phyloP scores from a whole-genome alignment of 2,888 invertebrate genomes.

The Eupsilia transversa region DNA sequence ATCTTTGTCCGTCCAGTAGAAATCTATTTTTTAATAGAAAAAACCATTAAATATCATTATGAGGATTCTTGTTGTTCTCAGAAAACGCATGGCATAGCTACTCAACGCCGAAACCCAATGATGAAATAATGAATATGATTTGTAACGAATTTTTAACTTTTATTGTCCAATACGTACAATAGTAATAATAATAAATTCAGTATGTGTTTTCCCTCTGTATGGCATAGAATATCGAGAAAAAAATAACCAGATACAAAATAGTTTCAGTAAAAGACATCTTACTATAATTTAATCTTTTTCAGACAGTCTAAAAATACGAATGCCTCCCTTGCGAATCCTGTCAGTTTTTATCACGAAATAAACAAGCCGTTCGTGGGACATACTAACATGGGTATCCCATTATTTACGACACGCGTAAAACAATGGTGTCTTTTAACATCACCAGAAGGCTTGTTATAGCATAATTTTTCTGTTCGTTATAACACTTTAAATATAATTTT shows the following conservation, averaged over 20 bases:
- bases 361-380: conserved; percentile 48
- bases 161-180: background rate
- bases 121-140: background rate
- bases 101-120: background rate
- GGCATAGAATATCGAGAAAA: background rate
- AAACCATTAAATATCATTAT: too few relatives aligned
- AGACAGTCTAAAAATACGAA: conserved; percentile 35
- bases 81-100: background rate
- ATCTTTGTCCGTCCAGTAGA: background rate
- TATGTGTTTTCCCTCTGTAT: background rate
- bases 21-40: background rate
- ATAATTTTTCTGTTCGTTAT: conserved; percentile 18
- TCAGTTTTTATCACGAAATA: conserved; percentile 64
- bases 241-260: background rate
- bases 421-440: conserved; percentile 47
- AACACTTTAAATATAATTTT: too few relatives aligned
- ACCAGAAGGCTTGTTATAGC: conserved; percentile 14
- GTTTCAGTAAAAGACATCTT: conserved; percentile 24
- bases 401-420: conserved; percentile 57
- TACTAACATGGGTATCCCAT: conserved; percentile 44
- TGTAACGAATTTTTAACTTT: background rate
- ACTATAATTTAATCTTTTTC: conserved; percentile 42
- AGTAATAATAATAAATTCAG: too few relatives aligned
- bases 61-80: too few relatives aligned
- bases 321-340: conserved; percentile 47